Conservation (phyloP, 2,888 invertebrate genomes). For the Furcula furcula region DNA sequence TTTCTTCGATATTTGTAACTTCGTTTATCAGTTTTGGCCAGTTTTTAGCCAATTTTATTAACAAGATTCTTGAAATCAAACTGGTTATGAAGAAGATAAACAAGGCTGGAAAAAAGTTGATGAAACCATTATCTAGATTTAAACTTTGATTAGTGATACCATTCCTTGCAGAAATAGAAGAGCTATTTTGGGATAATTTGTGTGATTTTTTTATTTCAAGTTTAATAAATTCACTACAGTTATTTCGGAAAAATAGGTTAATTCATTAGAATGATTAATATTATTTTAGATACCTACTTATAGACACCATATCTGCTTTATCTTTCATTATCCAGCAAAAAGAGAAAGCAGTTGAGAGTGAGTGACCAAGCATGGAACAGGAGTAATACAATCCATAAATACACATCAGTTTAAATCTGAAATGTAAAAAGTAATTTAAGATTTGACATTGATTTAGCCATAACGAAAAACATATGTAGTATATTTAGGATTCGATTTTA, state of each 20-base stretch:
- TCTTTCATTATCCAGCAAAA: neutral
- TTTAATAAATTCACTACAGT: no score
- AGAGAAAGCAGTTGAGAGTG: neutral
- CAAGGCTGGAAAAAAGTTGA: no score
- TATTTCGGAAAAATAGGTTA: no score
- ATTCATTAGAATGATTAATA: no score
- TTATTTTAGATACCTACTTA: neutral
- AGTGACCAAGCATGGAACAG: neutral
- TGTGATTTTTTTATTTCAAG: no score
- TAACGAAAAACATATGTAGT: no score
- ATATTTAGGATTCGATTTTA: no score
- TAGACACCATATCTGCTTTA: neutral
- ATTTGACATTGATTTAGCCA: no score
- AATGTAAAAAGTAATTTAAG: constrained; percentile 7
- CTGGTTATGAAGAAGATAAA: constrained; percentile 31
- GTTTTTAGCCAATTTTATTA: constrained; percentile 34
- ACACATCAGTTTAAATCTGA: constrained; percentile 31
- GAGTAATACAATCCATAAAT: constrained; percentile 17
- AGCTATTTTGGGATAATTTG: no score
- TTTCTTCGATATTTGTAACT: constrained; percentile 35
- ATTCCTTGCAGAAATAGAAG: no score
- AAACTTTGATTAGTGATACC: no score
- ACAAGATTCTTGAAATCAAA: constrained; percentile 20
- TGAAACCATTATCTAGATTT: no score
- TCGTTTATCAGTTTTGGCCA: constrained; percentile 39